Conservation (phyloP, 2,113 vertebrate genomes). For the Coryphaenoides rupestris region DNA sequence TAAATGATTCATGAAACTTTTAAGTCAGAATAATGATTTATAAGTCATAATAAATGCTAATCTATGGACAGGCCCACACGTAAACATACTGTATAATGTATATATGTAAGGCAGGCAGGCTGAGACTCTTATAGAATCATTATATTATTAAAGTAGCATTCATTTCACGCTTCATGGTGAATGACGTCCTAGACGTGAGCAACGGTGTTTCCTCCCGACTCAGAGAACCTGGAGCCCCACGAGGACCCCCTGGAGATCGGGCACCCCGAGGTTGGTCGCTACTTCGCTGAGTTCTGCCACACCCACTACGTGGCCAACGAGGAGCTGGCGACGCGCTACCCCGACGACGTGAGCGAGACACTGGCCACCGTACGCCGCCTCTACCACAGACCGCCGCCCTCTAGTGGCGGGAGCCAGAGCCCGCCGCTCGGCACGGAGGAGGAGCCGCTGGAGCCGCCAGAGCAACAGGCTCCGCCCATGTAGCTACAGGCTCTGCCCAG, state of each 20-base stretch:
- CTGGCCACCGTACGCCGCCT: slow-evolving; percentile 76
- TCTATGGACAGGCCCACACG: too few relatives aligned
- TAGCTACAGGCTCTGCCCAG: slow-evolving; percentile 36
- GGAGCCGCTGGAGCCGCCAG: slow-evolving; percentile 14
- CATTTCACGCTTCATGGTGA: too few relatives aligned
- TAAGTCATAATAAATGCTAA: too few relatives aligned
- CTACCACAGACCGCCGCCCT: slow-evolving; percentile 67
- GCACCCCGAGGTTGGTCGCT: slow-evolving; percentile 91
- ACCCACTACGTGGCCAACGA: slow-evolving; percentile 86
- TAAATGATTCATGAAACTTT: too few relatives aligned
- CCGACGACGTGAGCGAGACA: slow-evolving; percentile 82
- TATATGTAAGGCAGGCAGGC: too few relatives aligned
- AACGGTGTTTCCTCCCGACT: slow-evolving; percentile 13
- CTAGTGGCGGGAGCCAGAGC: slow-evolving; percentile 26
- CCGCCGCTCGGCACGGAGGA: slow-evolving; percentile 40
- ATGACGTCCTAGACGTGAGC: too few relatives aligned
- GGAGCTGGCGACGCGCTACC: slow-evolving; percentile 85
- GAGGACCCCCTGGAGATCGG: slow-evolving; percentile 86
- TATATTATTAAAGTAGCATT: too few relatives aligned
- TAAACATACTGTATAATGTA: too few relatives aligned
- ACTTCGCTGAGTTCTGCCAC: slow-evolving; percentile 87
- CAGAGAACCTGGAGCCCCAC: slow-evolving; percentile 94
- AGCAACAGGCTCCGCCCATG: slow-evolving; percentile 40
- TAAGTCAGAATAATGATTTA: too few relatives aligned
- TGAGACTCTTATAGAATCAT: too few relatives aligned